These are phyloP conservation scores for Strigamia transsilvanica DNA, from an alignment of 2,888 invertebrate genomes.

Conservation along the genomic window DNA sequence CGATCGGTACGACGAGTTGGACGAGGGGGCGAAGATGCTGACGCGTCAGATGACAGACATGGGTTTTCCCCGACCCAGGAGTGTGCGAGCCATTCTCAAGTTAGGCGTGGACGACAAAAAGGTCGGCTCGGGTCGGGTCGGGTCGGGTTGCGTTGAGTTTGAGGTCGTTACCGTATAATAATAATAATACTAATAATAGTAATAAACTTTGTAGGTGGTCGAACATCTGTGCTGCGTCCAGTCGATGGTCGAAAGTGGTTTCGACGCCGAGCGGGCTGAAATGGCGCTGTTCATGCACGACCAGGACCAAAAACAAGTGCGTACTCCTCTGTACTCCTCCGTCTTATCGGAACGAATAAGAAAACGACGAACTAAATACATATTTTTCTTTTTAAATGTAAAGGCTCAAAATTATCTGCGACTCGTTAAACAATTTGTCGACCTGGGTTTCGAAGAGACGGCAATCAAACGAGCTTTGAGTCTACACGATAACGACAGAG, in stretches of 20 bases:
- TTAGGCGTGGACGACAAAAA: constrained; percentile 86
- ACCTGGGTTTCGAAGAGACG: constrained; percentile 82
- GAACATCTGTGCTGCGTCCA: constrained; percentile 79
- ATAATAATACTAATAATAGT: too few relatives aligned
- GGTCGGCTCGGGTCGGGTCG: constrained; percentile 67
- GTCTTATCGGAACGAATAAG: background rate
- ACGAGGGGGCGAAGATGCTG: constrained; percentile 68
- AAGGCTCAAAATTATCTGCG: constrained; percentile 65
- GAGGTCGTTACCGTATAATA: too few relatives aligned
- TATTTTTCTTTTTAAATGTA: background rate
- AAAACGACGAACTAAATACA: background rate
- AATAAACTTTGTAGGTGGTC: constrained; percentile 71
- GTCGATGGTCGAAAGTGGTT: constrained; percentile 66
- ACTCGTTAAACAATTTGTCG: constrained; percentile 75
- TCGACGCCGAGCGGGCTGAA: constrained; percentile 66
- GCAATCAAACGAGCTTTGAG: constrained; percentile 77
- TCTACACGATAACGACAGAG: constrained; percentile 81
- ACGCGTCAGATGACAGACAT: constrained; percentile 77
- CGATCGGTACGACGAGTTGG: background rate
- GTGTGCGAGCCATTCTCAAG: constrained; percentile 79
- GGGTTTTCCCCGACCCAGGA: constrained; percentile 86
- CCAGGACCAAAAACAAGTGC: constrained; percentile 64
- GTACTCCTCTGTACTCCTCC: too few relatives aligned
- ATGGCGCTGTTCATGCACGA: constrained; percentile 66
- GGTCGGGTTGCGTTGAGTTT: too few relatives aligned